phyloP scores from a whole-genome alignment of 2,797 vertebrate genomes.

The Mormyrus proboscirostris region DNA sequence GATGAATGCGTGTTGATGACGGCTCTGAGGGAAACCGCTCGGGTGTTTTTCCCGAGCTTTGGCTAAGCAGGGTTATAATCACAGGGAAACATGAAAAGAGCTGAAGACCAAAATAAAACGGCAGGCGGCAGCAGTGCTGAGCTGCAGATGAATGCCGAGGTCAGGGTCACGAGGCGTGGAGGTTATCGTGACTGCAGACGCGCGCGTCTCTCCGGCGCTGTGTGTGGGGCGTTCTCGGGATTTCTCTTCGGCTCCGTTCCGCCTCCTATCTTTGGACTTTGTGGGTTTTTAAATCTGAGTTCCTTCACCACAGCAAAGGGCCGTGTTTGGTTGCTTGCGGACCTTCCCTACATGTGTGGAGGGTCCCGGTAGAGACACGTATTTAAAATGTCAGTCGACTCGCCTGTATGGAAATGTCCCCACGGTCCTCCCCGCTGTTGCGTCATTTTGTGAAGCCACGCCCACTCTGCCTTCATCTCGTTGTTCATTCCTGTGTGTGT shows the following conservation, averaged over 20 bases:
- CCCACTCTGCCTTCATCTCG: too few species aligned
- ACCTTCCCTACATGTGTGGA: not conserved
- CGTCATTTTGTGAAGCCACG: not conserved
- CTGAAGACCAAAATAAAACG: not conserved
- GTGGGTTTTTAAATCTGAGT: not conserved
- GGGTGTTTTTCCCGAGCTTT: not conserved
- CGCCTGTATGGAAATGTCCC: not conserved
- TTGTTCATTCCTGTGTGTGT: not conserved
- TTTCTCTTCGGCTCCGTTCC: too few species aligned
- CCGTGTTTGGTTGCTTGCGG: not conserved
- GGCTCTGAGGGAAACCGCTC: not conserved
- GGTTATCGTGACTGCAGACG: not conserved
- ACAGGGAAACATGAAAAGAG: slow-evolving; percentile 11
- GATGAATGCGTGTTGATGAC: not conserved
- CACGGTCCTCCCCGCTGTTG: not conserved
- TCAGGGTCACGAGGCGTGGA: not conserved
- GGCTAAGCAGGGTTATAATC: slow-evolving; percentile 12
- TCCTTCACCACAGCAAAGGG: not conserved
- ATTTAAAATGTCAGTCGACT: not conserved
- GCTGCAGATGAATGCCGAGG: not conserved
- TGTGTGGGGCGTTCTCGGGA: not conserved
- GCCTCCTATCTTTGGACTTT: slow-evolving; percentile 4
- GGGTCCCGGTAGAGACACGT: not conserved
- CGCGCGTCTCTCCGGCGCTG: not conserved
- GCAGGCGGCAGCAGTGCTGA: not conserved